phyloP scores from a whole-genome alignment of 2,113 vertebrate genomes.

The Saccopteryx leptura region DNA sequence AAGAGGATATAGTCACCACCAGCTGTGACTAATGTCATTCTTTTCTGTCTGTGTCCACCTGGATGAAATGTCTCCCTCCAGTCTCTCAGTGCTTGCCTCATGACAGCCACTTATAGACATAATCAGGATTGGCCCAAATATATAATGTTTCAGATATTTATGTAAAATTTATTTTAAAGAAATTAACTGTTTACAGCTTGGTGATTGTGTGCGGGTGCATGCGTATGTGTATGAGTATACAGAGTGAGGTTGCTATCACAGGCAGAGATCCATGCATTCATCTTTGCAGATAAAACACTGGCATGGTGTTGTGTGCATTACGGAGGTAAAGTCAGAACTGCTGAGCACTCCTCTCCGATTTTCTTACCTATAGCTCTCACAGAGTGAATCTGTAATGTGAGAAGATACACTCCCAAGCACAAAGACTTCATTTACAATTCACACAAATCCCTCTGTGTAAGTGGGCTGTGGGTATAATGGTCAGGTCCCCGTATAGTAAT shows the following conservation, averaged over 20 bases:
- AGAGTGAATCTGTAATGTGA: conserved; percentile 73
- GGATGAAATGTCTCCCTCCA: background rate
- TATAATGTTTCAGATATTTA: background rate
- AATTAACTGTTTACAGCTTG: background rate
- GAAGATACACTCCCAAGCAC: conserved; percentile 60
- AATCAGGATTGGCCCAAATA: background rate
- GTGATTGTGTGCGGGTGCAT: background rate
- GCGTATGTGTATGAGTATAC: background rate
- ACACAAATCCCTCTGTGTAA: conserved; percentile 65
- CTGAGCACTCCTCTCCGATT: conserved; percentile 61
- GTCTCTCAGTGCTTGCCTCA: background rate
- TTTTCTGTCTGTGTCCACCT: background rate
- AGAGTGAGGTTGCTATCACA: background rate
- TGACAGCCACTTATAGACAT: background rate
- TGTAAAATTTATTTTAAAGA: background rate
- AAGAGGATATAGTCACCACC: background rate
- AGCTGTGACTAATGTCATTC: background rate
- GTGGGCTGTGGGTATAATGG: conserved; percentile 61
- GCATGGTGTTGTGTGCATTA: conserved; percentile 68
- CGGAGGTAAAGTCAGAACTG: conserved; percentile 76
- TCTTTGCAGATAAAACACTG: background rate
- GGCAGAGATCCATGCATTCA: background rate
- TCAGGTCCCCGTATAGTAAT: background rate
- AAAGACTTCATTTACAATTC: conserved; percentile 74
- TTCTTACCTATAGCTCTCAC: conserved; percentile 73